Evolutionary conservation across 1,140 invertebrate species (phyloP), one percentile per base, ranked within the genome.

Genomic region (Megathymus violae): DNA sequence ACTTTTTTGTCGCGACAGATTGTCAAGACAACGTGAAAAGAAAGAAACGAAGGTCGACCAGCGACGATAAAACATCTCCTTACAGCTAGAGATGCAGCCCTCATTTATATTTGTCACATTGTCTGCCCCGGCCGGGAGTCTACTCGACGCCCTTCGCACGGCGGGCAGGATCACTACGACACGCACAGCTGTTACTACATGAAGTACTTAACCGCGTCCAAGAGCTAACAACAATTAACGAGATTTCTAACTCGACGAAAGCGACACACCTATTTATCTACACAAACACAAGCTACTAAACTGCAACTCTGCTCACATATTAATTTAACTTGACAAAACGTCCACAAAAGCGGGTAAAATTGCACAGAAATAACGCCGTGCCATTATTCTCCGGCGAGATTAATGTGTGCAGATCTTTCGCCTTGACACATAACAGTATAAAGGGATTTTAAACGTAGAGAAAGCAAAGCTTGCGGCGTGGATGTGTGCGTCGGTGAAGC

Each of bases 291-390:
- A 36, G 34, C 34, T 36, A 36, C 34, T 36, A 36, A 36, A 47
- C 31, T 59, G 43, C 27, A 46, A 19, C 54, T 27, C 31, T 9
- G 34, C 54, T 43, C 43, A 59, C 54, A 47, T 59, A 59, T 59
- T 59, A 59, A 59, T 46, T 59, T 43, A 47, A 46, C 54, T 59
- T 59, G 54, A 59, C 54, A 46, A 47, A 59, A 59, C 22, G 43
- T 46, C 54, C 43, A 59, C 54, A 59, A 47, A 59, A 59, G 54
- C 54, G 54, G 25, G 54, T 43, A 59, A 59, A 59, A 59, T 47
- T 59, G 54, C 46, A 47, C 25, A 59, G 25, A 46, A 58, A 58
- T 16, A 44, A 15, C 25, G 22, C 19, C 43, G 51, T 13, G 25
- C 19, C 54, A 59, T 59, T 59, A 59, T 46, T 59, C 54, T 59